These are phyloP conservation scores for Urocolius indicus DNA, from an alignment of 2,113 vertebrate genomes.

Conservation along the genomic window DNA sequence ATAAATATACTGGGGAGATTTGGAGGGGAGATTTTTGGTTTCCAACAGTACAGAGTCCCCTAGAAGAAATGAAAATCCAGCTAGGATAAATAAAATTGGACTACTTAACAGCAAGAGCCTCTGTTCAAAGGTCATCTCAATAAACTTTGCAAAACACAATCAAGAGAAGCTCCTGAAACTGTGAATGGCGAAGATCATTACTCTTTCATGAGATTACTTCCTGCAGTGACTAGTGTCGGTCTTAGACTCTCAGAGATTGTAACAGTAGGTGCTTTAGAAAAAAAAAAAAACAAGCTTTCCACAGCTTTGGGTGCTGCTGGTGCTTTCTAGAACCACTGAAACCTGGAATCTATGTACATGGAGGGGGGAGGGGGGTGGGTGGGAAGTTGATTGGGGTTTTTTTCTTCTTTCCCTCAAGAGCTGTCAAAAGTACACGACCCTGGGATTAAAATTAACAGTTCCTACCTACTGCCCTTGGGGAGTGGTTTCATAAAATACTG, in stretches of 20 bases:
- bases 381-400: too few relatives aligned
- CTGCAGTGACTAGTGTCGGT: not conserved
- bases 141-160: not conserved
- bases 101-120: not conserved
- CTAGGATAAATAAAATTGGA: not conserved
- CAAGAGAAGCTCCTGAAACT: not conserved
- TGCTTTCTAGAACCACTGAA: not conserved
- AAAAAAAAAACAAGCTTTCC: not conserved
- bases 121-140: not conserved
- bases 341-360: not conserved
- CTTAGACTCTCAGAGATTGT: not conserved
- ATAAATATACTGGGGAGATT: not conserved
- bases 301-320: not conserved
- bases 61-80: not conserved
- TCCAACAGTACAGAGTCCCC: accelerated
- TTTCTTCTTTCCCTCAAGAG: not conserved
- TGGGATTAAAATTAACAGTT: not conserved
- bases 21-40: not conserved
- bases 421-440: not conserved
- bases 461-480: not conserved
- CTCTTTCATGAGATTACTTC: not conserved
- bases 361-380: too few relatives aligned
- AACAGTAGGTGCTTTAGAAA: not conserved
- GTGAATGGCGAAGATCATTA: not conserved
- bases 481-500: not conserved